Base-by-base conservation (phyloP, 2,888 invertebrate species). In the Orchestes rusci region DNA sequence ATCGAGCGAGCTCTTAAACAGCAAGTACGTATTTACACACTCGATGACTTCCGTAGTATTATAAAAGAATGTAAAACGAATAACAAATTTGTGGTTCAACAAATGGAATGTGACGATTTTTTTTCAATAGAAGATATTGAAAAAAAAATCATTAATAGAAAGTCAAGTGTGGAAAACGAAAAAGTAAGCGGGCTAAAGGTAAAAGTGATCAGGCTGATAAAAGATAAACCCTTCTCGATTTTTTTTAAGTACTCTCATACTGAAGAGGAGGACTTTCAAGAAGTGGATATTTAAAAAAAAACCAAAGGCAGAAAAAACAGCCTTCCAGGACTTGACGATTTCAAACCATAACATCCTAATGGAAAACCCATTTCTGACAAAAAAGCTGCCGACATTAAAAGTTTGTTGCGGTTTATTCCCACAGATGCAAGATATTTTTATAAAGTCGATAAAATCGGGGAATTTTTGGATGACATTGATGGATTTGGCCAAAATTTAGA, bases 141-240 rank as follows among this genome's bases (percentile, higher is more conserved):
- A 45, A 45, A 48, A 28, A 39, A 35, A 41, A 38, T 34, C n/a
- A 40, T 28, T 17, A 45, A 49, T 27, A 31, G 30, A 34, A 39
- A 48, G 35, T 79, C 62, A 16, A 23, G 3, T 23, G 30, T 5
- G 8, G 23, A 41, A 28, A 40, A 15, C 23, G 23, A 41, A 16
- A 39, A 29, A 16, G 4, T 39, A n/a, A 38, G 16, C 13, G 23
- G 27, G 38, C 15, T 38, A 16, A 27, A 38, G 28, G 19, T 20
- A 32, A 32, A 7, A 40, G 13, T 17, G 18, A 31, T 32, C 17
- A 40, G 19, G 19, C 39, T 39, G 17, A 30, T 30, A n/a, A 28
- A 39, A n/a, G 37, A n/a, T 28, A 37, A 37, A 37, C 20, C 36
- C 36, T n/a, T n/a, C n/a, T n/a, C n/a, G n/a, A n/a, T n/a, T n/a